Evolutionary conservation across 2,113 vertebrate genomes (phyloP), one percentile per base, ranked within the genome.

Genomic region (Vidua chalybeata): DNA sequence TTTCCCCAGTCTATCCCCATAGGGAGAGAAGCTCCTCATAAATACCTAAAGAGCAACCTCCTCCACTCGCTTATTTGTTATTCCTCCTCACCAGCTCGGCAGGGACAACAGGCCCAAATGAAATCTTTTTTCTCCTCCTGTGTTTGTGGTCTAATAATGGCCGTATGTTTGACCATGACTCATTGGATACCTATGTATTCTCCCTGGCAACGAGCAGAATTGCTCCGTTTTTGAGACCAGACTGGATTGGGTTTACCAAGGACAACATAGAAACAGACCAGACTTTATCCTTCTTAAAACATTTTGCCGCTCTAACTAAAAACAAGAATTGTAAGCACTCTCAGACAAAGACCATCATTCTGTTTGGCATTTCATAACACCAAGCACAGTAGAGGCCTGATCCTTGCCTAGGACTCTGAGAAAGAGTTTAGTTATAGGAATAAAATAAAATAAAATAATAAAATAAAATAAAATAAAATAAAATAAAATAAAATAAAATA

Each of bases 181-280:
- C 96, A 97, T 95, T 96, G 94, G 96, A 97, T 97, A 96, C 95
- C 95, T 96, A 97, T 96, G 96, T 96, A 95, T 96, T 97, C 96
- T 96, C 96, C 96, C 91, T 90, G 96, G 95, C 95, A 97, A 97
- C 96, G 15, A 95, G 78, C 91, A 94, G 95, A 95, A 96, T 94
- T 97, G 93, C 89, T 96, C 84, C 77, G 6, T 95, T 97, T 97
- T 85, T 95, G 93, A 96, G 96, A 96, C 93, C 93, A 96, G 96
- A 94, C 96, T 94, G 94, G 93, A 96, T 94, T 92, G 89, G 94
- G 95, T 96, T 95, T 96, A 96, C 95, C 94, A 94, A 96, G 87
- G 93, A 94, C 95, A 95, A 96, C 96, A 97, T 3, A 91, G 87
- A 95, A 94, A 94, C 95, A 95, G 96, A 58, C 93, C 89, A 96